Conservation (phyloP, 2,888 invertebrate genomes). For the Ophonus ardosiacus region DNA sequence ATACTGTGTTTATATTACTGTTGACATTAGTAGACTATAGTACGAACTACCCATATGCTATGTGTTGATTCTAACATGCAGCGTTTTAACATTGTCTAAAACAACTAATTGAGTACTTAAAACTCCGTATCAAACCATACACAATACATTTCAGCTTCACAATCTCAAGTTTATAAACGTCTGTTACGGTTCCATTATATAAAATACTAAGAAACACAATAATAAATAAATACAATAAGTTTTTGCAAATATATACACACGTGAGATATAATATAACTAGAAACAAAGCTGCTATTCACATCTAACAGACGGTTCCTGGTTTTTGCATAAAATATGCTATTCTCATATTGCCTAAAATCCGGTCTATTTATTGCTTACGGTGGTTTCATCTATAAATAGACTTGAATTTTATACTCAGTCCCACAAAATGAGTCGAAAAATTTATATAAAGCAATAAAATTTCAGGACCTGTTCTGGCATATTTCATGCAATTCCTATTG, state of each 20-base stretch:
- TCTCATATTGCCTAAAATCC: conserved; percentile 5
- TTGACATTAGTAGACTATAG: conserved; percentile 27
- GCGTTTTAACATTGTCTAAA: conserved; percentile 37
- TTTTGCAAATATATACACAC: conserved; percentile 60
- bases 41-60: conserved; percentile 44
- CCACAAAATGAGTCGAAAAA: not conserved
- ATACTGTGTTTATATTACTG: conserved; percentile 32
- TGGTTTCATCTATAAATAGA: conserved; percentile 26
- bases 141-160: conserved; percentile 37
- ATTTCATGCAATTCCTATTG: conserved; percentile 31
- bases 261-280: conserved; percentile 60
- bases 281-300: conserved; percentile 58
- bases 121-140: conserved; percentile 32
- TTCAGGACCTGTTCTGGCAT: conserved; percentile 21
- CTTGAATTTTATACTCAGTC: conserved; percentile 3
- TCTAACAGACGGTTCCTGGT: conserved; percentile 40
- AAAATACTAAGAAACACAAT: conserved; percentile 59
- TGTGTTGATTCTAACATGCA: conserved; percentile 45
- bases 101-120: conserved; percentile 48
- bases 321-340: conserved; percentile 28
- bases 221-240: conserved; percentile 59
- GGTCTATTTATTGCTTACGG: conserved; percentile 5
- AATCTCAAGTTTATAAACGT: conserved; percentile 36
- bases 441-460: conserved; percentile 31
- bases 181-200: conserved; percentile 46